Base-by-base conservation (phyloP, 2,888 invertebrate genomes). In the Cheilosia soror region DNA sequence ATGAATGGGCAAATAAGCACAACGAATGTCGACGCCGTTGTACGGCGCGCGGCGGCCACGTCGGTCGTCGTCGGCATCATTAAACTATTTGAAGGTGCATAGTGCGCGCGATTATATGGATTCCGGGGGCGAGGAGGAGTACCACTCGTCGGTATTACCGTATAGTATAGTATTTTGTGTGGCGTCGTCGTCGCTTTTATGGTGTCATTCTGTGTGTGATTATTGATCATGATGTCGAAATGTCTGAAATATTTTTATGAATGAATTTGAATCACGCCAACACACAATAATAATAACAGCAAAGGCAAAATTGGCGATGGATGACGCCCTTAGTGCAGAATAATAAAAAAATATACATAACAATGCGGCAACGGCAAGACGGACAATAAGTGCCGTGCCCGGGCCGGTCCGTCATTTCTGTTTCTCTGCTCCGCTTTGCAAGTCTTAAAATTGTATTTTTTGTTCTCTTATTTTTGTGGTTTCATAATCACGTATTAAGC, bases 181-280 rank as follows among this genome's bases (percentile, higher is more conserved):
- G 60, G 37, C 37, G 58, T 47, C 33, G 33, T 6, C 53, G 25
- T 31, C 51, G 33, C 37, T 29, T 40, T 51, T 62, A 62, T 31
- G 44, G 60, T 60, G 27, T 55, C 53, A 33, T 15, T 58, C 6
- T 57, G 68, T 81, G 42, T 76, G 71, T 71, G 57, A 47, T 25
- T 60, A 47, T 53, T 29, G 65, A 40, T 44, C 55, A 65, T 71
- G 40, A 60, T 76, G 66, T 71, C 25, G 55, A 72, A 69, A 60
- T 33, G 71, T 15, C 47, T 42, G 29, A 72, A 66, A 68, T 73
- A 68, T 60, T 78, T 83, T 83, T 78, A 77, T 83, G 82, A 83
- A 83, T 83, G 82, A 83, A 83, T 72, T 72, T 72, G 53, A 77
- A 60, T 72, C 71, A 77, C 60, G 63, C 63, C 78, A 62, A 83